Evolutionary conservation across 2,113 vertebrate genomes (phyloP).

Genomic region (Pica pica): DNA sequence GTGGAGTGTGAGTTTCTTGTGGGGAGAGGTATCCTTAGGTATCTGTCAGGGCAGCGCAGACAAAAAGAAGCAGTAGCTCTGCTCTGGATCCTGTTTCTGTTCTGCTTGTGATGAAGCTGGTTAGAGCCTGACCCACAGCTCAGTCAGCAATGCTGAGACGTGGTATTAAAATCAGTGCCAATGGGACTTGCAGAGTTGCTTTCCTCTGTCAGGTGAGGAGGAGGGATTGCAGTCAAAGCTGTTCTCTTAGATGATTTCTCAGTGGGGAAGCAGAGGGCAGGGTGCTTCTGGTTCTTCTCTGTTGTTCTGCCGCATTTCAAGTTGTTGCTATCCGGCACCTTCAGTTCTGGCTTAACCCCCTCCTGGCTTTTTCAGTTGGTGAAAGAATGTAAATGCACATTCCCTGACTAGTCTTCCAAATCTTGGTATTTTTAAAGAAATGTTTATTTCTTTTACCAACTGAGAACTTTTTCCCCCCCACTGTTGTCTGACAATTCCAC

Average conservation of each 20-base stretch:
- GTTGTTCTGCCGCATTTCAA: background rate
- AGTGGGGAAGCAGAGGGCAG: background rate
- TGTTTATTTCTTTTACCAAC: background rate
- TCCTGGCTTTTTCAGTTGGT: background rate
- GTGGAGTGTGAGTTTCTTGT: background rate
- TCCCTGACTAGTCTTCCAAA: background rate
- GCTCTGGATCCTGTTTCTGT: background rate
- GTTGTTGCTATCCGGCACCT: background rate
- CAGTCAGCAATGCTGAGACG: background rate
- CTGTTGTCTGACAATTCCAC: background rate
- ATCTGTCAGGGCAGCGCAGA: background rate
- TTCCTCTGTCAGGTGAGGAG: background rate
- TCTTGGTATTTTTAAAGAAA: background rate
- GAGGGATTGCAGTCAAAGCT: background rate
- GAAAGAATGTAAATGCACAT: background rate
- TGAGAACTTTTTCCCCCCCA: background rate
- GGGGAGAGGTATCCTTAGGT: background rate
- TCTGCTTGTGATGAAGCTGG: background rate
- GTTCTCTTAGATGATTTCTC: background rate
- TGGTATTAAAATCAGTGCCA: background rate
- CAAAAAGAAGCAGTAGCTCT: background rate
- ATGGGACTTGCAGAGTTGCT: accelerated
- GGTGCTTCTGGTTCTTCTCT: background rate
- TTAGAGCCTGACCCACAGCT: background rate
- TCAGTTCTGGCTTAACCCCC: background rate